These are phyloP conservation scores for Drosophila rubida DNA, from an alignment of 2,888 invertebrate genomes.

Conservation along the genomic window DNA sequence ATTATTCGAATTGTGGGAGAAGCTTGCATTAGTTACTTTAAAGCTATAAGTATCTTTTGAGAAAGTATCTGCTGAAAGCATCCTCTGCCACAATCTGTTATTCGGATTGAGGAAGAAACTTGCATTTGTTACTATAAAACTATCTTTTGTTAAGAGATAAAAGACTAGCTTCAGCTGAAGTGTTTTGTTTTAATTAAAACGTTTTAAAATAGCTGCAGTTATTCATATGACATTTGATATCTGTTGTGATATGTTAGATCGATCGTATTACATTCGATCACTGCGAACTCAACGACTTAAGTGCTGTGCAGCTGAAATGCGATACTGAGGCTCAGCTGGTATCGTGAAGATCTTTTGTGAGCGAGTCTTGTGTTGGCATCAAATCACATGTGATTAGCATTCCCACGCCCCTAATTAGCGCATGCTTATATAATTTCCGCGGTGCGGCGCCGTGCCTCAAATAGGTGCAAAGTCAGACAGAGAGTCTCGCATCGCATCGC, in stretches of 20 bases:
- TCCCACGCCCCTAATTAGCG: slow-evolving; percentile 37
- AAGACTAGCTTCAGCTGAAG: no score
- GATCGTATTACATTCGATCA: slow-evolving; percentile 1
- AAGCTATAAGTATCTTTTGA: no score
- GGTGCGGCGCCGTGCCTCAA: not conserved
- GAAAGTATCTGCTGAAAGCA: no score
- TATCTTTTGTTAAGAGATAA: no score
- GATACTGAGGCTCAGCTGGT: not conserved
- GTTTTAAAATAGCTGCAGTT: not conserved
- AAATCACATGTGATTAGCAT: slow-evolving; percentile 19
- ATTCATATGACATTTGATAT: not conserved
- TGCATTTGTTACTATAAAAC: no score
- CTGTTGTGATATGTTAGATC: not conserved
- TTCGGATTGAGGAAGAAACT: no score
- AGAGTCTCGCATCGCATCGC: not conserved
- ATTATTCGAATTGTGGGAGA: no score
- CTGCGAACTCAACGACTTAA: not conserved
- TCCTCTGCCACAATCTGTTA: no score
- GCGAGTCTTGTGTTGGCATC: not conserved
- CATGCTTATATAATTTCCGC: slow-evolving; percentile 36
- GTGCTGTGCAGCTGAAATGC: slow-evolving; percentile 3
- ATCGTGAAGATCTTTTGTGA: not conserved
- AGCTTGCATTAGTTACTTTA: no score
- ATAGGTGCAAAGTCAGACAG: slow-evolving; percentile 15
- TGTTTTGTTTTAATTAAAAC: not conserved